Percentiles rank a stretch among this genome's conserved stretches.
These are phyloP conservation scores for Clangula hyemalis DNA, from an alignment of 2,797 vertebrate species.

Conservation along the genomic window DNA sequence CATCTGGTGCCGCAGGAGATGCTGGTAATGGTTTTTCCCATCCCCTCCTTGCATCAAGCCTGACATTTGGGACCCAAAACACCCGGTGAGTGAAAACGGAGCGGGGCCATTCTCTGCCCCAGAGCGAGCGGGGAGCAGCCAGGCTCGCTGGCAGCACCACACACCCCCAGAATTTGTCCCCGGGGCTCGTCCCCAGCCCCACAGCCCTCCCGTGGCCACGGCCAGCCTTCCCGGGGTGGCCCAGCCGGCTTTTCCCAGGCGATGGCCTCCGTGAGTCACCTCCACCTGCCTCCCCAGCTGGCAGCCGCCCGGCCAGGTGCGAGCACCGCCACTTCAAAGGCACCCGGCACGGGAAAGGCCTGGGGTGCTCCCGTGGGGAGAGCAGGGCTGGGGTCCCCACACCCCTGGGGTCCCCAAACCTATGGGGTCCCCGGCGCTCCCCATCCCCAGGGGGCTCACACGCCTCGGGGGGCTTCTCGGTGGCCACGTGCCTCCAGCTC, in stretches of 20 bases:
- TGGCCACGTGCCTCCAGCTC: not conserved
- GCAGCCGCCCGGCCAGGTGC: not conserved
- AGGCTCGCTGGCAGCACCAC: accelerated
- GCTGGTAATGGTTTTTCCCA: not conserved
- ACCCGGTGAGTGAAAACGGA: not conserved
- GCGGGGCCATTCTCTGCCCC: not conserved
- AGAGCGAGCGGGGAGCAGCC: not conserved
- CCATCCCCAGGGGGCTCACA: not conserved
- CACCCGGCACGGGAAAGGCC: too few species aligned
- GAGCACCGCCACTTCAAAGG: not conserved
- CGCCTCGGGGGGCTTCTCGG: accelerated
- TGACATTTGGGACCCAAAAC: not conserved
- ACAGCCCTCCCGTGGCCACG: not conserved
- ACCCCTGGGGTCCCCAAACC: too few species aligned
- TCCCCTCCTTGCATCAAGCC: not conserved
- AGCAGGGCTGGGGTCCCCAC: accelerated
- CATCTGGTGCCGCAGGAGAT: not conserved
- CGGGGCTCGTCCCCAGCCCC: not conserved
- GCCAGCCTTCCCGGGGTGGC: not conserved
- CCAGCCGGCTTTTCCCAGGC: not conserved
- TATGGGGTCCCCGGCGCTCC: too few species aligned
- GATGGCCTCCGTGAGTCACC: not conserved
- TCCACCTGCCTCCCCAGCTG: not conserved
- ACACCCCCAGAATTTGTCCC: accelerated
- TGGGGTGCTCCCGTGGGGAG: not conserved